Evolutionary conservation across 2,113 vertebrate genomes (phyloP).

Genomic region (Anguilla rostrata): DNA sequence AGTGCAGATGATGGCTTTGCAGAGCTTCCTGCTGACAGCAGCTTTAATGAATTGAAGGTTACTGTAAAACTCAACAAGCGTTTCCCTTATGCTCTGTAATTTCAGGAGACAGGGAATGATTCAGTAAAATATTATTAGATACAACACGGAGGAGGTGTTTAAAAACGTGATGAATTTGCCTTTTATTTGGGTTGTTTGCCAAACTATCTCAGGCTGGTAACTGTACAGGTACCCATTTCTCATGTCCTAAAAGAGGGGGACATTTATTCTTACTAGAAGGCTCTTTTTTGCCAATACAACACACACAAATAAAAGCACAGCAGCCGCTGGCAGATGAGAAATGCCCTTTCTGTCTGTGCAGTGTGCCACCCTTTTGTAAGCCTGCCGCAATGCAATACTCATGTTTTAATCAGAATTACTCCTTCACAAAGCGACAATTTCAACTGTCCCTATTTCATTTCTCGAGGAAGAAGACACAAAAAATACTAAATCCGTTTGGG

Average conservation of each 20-base stretch:
- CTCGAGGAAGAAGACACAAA: too few relatives aligned
- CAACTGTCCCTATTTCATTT: not conserved
- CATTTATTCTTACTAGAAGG: constrained; percentile 3
- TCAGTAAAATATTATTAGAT: constrained; percentile 8
- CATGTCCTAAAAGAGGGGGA: not conserved
- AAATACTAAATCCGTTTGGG: not conserved
- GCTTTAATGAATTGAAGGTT: not conserved
- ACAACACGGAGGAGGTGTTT: constrained; percentile 13
- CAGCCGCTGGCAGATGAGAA: not conserved
- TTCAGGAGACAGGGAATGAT: not conserved
- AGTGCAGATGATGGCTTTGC: too few relatives aligned
- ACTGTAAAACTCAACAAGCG: not conserved
- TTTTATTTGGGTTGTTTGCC: constrained; percentile 6
- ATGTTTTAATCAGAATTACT: too few relatives aligned
- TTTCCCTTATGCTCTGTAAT: not conserved
- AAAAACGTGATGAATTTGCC: constrained; percentile 16
- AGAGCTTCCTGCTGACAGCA: too few relatives aligned
- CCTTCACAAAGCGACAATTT: not conserved
- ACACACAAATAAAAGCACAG: not conserved
- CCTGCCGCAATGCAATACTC: too few relatives aligned
- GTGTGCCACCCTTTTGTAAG: too few relatives aligned
- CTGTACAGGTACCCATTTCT: constrained; percentile 7
- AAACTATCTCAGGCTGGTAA: constrained; percentile 8
- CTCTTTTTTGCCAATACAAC: not conserved
- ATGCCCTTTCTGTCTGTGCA: not conserved